A percentile compares a stretch with the other conserved stretches of the same genome.
Evolutionary conservation across 2,888 invertebrate genomes (phyloP).

Genomic region (Machimus atricapillus): DNA sequence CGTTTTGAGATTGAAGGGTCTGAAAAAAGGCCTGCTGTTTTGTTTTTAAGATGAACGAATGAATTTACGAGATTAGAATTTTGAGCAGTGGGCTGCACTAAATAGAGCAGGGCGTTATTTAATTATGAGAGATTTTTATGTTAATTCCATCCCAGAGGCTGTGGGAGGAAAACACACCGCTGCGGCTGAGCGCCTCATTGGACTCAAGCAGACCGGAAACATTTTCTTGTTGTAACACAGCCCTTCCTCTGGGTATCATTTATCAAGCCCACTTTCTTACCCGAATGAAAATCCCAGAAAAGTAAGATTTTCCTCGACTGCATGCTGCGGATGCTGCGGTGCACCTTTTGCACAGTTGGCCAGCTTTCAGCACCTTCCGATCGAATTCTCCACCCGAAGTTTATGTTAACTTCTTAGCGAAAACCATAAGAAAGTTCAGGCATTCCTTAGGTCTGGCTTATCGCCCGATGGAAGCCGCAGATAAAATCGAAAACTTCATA

Average conservation of each 20-base stretch:
- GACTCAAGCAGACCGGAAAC: not conserved
- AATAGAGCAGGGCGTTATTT: not conserved
- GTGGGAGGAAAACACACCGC: not conserved
- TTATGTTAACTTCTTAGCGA: not conserved
- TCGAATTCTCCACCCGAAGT: not conserved
- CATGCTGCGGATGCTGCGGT: not conserved
- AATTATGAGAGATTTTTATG: not conserved
- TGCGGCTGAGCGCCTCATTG: not conserved
- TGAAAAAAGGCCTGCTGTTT: not conserved
- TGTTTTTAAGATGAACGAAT: not conserved
- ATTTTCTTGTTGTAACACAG: not conserved
- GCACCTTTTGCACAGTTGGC: not conserved
- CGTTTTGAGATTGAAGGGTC: not conserved
- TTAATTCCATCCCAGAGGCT: not conserved
- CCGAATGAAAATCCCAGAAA: not conserved
- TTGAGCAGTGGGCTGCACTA: not conserved
- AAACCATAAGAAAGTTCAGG: not conserved
- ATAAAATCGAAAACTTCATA: slow-evolving; percentile 2
- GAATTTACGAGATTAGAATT: not conserved
- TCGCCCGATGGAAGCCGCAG: not conserved
- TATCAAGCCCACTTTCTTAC: not conserved
- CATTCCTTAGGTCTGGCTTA: not conserved
- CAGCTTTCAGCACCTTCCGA: not conserved
- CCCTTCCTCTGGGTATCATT: not conserved
- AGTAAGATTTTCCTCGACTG: not conserved